Evolutionary conservation across 1,140 invertebrate genomes (phyloP), one percentile per base, ranked within the genome.

Genomic region (Liolophura sinensis): DNA sequence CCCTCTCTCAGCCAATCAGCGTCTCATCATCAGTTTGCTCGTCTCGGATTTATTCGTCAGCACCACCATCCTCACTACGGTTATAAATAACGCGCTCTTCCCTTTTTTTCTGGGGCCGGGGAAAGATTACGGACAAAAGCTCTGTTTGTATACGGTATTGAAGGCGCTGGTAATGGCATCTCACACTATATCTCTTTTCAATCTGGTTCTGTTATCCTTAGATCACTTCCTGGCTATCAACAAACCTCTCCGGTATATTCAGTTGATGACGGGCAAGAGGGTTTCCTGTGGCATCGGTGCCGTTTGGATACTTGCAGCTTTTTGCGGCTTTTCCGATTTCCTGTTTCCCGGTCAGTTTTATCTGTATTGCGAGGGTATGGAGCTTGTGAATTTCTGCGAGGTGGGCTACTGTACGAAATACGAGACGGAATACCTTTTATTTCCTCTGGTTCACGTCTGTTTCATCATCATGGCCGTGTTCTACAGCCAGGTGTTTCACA

Each of bases 211-310:
- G 3, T 82, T 92, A 40, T 89, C 90, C 7, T 76, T 90, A n/a
- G 91, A 91, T 77, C 91, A 92, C 73, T 94, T 93, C 82, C 91
- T 92, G 69, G 93, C 93, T 0, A 92, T 96, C 47, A 91, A 92
- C 7, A 91, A 93, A 79, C 93, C 93, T 0, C 85, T 95, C 24
- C 89, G 92, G 18, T 94, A 95, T 80, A 90, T 92, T 68, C 89
- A 89, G 16, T 88, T 90, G 46, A 70, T 80, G 65, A 73, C 65
- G 49, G 81, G 84, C 47, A 83, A 89, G 14, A 89, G 90, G 54
- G 91, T 91, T 0, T 89, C 87, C 1, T 80, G 90, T 0, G 85
- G 93, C 14, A 91, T 94, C 60, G 84, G 88, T 12, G 82, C 87
- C 18, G 77, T 90, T 6, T 91, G 90, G 90, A 80, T 87, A 5